Base-by-base conservation (phyloP, 2,888 invertebrate species). In the Adelognathus sp. region DNA sequence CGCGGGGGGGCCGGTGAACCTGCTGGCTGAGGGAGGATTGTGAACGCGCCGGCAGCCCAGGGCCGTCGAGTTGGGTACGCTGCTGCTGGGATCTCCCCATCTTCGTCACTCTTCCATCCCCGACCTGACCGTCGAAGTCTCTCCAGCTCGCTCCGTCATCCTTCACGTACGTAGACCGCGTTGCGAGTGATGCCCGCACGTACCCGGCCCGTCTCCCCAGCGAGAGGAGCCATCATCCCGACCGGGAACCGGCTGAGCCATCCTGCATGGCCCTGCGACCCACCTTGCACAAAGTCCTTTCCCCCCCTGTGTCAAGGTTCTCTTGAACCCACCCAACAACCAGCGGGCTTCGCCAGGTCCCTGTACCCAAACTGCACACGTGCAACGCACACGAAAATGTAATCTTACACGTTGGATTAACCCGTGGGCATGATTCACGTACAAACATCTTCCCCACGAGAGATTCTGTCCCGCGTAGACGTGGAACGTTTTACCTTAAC, bases 181-280 rank as follows among this genome's bases (percentile, higher is more conserved):
- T 61, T 79, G 72, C 61, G 66, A 70, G 64, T 44, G 58, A 64
- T 70, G 73, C 71, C 61, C 46, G 70, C 50, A 58, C 70, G 70
- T 71, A 66, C 64, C 6, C 24, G 50, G 50, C 76, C 63, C 63
- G 16, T 44, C 58, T 46, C 27, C n/a, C 54, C 36, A 36, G 9
- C 39, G 27, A 56, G 58, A 33, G 67, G 67, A 77, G 72, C 63
- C 56, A 77, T 77, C 72, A 67, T 50, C 63, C n/a, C 58, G 54
- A 61, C 77, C 72, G 77, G 81, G 82, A 81, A 80, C 79, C 69
- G 71, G 82, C 83, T 80, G 76, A 83, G 81, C 83, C 79, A 54
- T 69, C 75, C 76, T 70, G 71, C 64, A 74, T 76, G 73, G 70
- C 76, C 76, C 76, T 69, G 58, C 58, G 69, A 58, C 66, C 70